Evolutionary conservation across 2,113 vertebrate genomes (phyloP).

Genomic region (Larimichthys crocea): DNA sequence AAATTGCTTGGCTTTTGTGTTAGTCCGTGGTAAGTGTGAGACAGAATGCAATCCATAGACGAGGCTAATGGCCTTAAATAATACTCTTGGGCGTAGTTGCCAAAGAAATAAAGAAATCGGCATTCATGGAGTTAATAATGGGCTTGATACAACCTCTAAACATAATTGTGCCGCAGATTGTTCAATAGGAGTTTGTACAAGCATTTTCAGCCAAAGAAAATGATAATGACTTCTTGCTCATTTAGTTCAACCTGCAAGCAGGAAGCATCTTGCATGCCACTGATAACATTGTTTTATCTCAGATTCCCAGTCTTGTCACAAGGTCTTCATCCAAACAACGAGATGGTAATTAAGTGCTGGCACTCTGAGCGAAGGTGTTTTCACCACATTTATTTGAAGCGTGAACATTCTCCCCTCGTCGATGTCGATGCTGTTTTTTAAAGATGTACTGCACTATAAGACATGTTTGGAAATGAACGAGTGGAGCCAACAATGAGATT

Average conservation of each 20-base stretch:
- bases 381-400: conserved; percentile 57
- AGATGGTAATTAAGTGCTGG: conserved; percentile 70
- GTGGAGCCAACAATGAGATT: conserved; percentile 81
- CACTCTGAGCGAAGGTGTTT: conserved; percentile 61
- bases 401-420: conserved; percentile 35
- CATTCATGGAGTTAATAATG: conserved; percentile 76
- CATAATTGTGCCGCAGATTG: conserved; percentile 66
- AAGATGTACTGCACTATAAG: conserved; percentile 52
- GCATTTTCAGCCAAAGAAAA: conserved; percentile 57
- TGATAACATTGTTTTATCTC: conserved; percentile 76
- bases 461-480: conserved; percentile 73
- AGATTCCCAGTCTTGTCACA: conserved; percentile 58
- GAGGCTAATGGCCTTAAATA: conserved; percentile 75
- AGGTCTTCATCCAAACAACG: conserved; percentile 70
- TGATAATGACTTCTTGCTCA: conserved; percentile 60
- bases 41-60: conserved; percentile 67
- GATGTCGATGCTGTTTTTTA: conserved; percentile 45
- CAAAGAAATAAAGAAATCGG: conserved; percentile 55
- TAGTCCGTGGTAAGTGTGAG: conserved; percentile 51
- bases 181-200: conserved; percentile 60
- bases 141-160: conserved; percentile 68
- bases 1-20: conserved; percentile 74
- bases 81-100: conserved; percentile 60
- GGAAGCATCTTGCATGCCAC: conserved; percentile 60
- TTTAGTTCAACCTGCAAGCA: conserved; percentile 66